Conservation (phyloP, 64 coral and sea anemone genomes). For the Anthopleura sola region DNA sequence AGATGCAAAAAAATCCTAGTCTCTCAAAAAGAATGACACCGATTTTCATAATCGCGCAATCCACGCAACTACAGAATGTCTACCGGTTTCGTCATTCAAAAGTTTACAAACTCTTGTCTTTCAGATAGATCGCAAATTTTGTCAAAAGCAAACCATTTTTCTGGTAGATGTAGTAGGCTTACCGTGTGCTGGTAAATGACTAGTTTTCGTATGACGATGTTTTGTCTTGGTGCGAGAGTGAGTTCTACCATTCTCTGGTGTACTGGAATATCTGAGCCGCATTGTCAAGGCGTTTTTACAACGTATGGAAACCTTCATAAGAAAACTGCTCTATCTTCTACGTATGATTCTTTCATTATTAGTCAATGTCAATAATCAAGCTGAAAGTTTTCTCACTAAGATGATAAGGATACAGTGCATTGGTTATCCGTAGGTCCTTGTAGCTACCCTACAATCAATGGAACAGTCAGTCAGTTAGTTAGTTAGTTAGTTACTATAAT, state of each 20-base stretch:
- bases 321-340: too few relatives aligned
- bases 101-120: background rate
- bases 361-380: too few relatives aligned
- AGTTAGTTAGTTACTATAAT: background rate
- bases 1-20: background rate
- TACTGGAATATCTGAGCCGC: slow-evolving; percentile 81
- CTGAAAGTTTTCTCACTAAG: too few relatives aligned
- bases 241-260: slow-evolving; percentile 55
- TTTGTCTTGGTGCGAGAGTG: slow-evolving; percentile 27
- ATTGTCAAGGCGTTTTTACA: slow-evolving; percentile 39
- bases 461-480: background rate
- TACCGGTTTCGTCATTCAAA: too few relatives aligned
- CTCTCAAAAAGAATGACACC: background rate
- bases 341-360: too few relatives aligned
- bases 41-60: too few relatives aligned
- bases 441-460: slow-evolving; percentile 42
- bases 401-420: slow-evolving; percentile 57
- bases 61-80: too few relatives aligned
- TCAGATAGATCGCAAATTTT: background rate
- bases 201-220: background rate
- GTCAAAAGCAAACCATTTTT: background rate
- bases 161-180: background rate
- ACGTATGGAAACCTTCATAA: background rate
- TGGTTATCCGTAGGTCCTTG: slow-evolving; percentile 43
- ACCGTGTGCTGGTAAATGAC: background rate